Conservation (phyloP, 2,888 invertebrate species). For the Tetranychus truncatus region DNA sequence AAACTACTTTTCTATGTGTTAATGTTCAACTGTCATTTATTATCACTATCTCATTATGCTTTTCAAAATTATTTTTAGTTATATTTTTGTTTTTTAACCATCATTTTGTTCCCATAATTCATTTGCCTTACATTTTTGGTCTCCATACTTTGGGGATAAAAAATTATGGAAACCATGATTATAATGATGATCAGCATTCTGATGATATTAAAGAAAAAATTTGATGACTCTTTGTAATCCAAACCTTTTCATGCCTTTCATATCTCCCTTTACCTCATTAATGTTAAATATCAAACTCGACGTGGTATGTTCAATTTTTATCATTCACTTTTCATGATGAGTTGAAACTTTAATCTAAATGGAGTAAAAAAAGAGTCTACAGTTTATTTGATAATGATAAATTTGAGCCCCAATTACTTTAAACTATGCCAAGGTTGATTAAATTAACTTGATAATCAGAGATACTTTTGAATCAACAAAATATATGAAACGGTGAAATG, state of each 20-base stretch:
- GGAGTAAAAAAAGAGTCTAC: not conserved
- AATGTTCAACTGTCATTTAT: not conserved
- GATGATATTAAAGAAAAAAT: too few relatives aligned
- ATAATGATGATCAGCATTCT: too few relatives aligned
- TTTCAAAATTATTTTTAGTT: not conserved
- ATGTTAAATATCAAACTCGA: not conserved
- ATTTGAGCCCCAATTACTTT: not conserved
- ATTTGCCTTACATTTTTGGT: too few relatives aligned
- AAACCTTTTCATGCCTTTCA: not conserved
- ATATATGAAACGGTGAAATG: not conserved
- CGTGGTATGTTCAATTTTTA: not conserved
- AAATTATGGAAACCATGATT: too few relatives aligned
- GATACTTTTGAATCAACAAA: too few relatives aligned
- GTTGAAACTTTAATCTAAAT: not conserved
- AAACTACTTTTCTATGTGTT: not conserved
- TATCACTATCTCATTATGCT: not conserved
- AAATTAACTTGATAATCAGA: not conserved
- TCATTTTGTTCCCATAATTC: not conserved
- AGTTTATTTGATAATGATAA: not conserved
- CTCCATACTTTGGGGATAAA: too few relatives aligned
- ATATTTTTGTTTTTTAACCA: too few relatives aligned
- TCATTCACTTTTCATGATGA: not conserved
- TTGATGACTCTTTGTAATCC: not conserved
- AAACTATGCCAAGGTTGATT: conserved; percentile 1
- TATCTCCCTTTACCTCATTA: not conserved